Percentiles rank a stretch among this genome's conserved stretches.
These are phyloP conservation scores for Nephrocerus scutellatus DNA, from an alignment of 2,888 invertebrate genomes.

Conservation along the genomic window DNA sequence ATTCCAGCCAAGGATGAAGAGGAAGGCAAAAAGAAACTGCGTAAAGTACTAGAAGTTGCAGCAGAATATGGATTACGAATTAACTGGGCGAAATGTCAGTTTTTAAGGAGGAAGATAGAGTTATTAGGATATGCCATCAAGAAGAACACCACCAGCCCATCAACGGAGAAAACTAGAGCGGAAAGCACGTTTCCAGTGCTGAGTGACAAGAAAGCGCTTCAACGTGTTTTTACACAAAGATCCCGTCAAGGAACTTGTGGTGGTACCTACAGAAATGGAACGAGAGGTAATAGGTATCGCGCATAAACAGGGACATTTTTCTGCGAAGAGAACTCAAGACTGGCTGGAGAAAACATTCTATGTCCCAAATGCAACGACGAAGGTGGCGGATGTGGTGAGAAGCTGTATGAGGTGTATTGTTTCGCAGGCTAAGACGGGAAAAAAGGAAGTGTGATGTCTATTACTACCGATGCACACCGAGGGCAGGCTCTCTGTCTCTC, in stretches of 20 bases:
- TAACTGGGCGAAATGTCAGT: conserved; percentile 13
- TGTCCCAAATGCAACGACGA: neutral
- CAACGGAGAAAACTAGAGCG: conserved; percentile 4
- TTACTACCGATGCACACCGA: too few relatives aligned
- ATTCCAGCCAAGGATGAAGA: too few relatives aligned
- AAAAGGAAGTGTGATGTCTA: too few relatives aligned
- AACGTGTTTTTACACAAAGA: too few relatives aligned
- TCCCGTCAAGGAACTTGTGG: too few relatives aligned
- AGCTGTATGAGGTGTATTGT: conserved; percentile 12
- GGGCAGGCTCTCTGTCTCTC: too few relatives aligned
- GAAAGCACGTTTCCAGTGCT: conserved; percentile 3
- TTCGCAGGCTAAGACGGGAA: conserved; percentile 27
- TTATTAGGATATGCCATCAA: conserved; percentile 13
- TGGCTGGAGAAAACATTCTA: too few relatives aligned
- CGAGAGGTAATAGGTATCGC: too few relatives aligned
- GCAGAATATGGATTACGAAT: conserved; percentile 11
- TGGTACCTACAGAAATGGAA: too few relatives aligned
- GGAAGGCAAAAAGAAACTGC: too few relatives aligned
- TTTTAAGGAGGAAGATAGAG: conserved; percentile 4
- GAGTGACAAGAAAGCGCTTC: conserved; percentile 4
- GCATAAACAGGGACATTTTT: too few relatives aligned
- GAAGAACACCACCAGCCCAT: conserved; percentile 5
- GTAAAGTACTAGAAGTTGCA: conserved; percentile 15
- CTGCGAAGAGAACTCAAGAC: too few relatives aligned
- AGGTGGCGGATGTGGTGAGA: neutral